These are phyloP conservation scores for Keiferia lycopersicella DNA, from an alignment of 2,888 invertebrate species.

Conservation along the genomic window DNA sequence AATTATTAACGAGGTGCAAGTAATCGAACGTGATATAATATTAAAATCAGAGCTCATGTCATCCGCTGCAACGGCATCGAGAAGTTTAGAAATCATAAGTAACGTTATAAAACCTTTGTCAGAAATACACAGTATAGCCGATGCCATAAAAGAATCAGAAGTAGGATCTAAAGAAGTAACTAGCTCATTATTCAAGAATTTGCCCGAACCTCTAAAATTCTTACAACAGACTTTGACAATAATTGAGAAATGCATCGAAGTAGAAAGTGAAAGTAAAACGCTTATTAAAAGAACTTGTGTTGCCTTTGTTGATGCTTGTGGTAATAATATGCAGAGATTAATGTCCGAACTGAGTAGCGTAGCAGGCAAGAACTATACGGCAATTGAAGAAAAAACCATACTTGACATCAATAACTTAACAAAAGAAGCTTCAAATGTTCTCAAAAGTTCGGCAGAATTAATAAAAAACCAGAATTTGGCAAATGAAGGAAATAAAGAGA, in stretches of 20 bases:
- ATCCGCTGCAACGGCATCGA: constrained; percentile 84
- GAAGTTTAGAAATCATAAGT: constrained; percentile 84
- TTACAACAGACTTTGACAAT: constrained; percentile 84
- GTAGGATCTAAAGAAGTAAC: constrained; percentile 62
- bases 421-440: constrained; percentile 74
- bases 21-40: constrained; percentile 84
- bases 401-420: constrained; percentile 70
- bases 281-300: constrained; percentile 86
- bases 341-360: constrained; percentile 71
- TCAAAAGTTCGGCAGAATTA: constrained; percentile 77
- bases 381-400: constrained; percentile 59
- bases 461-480: constrained; percentile 71
- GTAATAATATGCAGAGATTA: constrained; percentile 78
- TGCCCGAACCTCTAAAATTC: constrained; percentile 81
- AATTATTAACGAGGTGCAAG: constrained; percentile 78
- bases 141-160: constrained; percentile 73
- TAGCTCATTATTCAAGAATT: constrained; percentile 78
- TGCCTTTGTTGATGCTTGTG: constrained; percentile 83
- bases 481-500: constrained; percentile 61
- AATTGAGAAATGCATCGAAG: constrained; percentile 85
- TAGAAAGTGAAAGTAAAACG: constrained; percentile 84
- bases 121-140: constrained; percentile 83
- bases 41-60: constrained; percentile 85
- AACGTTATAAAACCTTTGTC: constrained; percentile 83
- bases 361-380: constrained; percentile 68